Conservation (phyloP, 2,797 vertebrate species). For the Fistularia tabacaria region DNA sequence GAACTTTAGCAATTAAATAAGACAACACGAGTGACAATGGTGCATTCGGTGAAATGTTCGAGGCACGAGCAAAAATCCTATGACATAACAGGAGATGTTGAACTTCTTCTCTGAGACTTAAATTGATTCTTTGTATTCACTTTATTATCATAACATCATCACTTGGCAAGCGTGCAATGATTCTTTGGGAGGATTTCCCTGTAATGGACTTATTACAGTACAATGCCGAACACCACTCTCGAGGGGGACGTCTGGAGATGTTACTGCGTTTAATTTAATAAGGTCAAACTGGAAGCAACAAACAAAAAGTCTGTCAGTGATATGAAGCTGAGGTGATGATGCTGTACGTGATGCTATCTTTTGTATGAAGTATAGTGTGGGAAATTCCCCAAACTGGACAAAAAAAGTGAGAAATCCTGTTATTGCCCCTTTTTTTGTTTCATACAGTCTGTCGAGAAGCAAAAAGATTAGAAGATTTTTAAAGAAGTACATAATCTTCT, state of each 20-base stretch:
- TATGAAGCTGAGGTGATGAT: constrained; percentile 45
- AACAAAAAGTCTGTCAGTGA: constrained; percentile 48
- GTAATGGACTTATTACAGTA: constrained; percentile 57
- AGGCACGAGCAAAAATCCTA: constrained; percentile 7
- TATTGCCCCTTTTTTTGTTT: constrained; percentile 75
- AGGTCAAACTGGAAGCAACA: constrained; percentile 59
- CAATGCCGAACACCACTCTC: constrained; percentile 53
- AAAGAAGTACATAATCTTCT: constrained; percentile 82
- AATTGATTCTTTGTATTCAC: constrained; percentile 58
- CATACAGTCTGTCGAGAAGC: constrained; percentile 64
- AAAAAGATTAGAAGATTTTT: constrained; percentile 79
- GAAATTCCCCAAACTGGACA: constrained; percentile 46
- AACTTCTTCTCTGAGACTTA: constrained; percentile 40
- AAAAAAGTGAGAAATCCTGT: constrained; percentile 64
- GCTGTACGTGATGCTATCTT: constrained; percentile 40
- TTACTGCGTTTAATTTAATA: constrained; percentile 71
- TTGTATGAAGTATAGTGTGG: constrained; percentile 30
- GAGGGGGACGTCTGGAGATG: constrained; percentile 43
- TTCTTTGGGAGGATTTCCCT: constrained; percentile 60
- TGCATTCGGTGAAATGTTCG: not conserved
- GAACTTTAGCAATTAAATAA: too few species aligned
- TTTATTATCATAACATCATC: constrained; percentile 49
- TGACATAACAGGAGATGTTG: constrained; percentile 38
- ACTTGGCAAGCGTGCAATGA: constrained; percentile 48
- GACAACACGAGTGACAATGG: too few species aligned